Conservation (phyloP, 2,888 invertebrate genomes). For the Amblyjoppa proteus region DNA sequence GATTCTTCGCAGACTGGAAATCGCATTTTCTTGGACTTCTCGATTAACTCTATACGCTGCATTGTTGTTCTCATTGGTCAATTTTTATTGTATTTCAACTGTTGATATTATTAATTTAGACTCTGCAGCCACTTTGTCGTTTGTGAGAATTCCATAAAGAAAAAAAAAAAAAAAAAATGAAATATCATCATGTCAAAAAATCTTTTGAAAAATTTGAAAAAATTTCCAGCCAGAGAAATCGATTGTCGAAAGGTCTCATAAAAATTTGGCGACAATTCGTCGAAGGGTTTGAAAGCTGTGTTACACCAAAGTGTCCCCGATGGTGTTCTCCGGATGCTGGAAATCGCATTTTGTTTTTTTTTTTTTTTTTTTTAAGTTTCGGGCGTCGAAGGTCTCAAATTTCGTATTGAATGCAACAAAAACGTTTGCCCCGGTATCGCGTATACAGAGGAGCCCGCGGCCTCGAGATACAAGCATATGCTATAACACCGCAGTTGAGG, state of each 20-base stretch:
- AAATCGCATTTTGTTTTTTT: neutral
- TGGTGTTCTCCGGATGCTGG: neutral
- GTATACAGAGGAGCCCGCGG: conserved; percentile 76
- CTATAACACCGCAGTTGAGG: conserved; percentile 67
- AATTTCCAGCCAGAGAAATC: neutral
- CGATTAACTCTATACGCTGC: too few relatives aligned
- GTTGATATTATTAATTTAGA: neutral
- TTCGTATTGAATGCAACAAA: neutral
- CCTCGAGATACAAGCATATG: conserved; percentile 77
- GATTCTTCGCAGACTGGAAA: too few relatives aligned
- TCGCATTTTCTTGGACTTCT: too few relatives aligned
- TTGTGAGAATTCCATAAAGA: neutral
- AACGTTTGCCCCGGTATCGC: conserved; percentile 75
- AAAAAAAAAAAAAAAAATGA: neutral
- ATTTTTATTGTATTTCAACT: neutral
- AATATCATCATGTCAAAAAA: neutral
- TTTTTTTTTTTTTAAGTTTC: neutral
- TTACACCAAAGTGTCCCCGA: neutral
- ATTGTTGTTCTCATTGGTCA: too few relatives aligned
- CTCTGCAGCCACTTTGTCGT: too few relatives aligned
- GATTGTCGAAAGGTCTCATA: neutral
- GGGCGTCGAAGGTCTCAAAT: neutral
- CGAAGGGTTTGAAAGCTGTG: neutral
- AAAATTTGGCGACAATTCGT: neutral
- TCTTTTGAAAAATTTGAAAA: neutral